Conservation (phyloP, 2,888 invertebrate genomes). For the Clistopyga incitator region DNA sequence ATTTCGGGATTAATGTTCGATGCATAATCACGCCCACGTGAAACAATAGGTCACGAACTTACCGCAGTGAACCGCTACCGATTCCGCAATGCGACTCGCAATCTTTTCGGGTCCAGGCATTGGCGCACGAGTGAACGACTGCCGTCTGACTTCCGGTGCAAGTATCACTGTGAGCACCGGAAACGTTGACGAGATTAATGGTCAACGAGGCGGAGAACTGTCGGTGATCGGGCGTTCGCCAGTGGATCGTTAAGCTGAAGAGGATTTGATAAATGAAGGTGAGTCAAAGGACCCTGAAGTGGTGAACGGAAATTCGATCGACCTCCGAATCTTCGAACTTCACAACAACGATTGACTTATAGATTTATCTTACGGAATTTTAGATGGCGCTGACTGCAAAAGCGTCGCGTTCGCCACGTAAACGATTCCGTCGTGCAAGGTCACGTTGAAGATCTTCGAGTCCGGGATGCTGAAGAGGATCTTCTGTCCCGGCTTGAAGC, state of each 20-base stretch:
- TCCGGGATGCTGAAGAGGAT: constrained; percentile 73
- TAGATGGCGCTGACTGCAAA: constrained; percentile 83
- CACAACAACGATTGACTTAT: too few species aligned
- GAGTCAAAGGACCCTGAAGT: too few species aligned
- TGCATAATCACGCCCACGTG: too few species aligned
- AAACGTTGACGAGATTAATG: constrained; percentile 80
- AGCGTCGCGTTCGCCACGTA: constrained; percentile 85
- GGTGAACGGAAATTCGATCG: too few species aligned
- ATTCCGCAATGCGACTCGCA: constrained; percentile 86
- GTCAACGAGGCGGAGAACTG: constrained; percentile 70
- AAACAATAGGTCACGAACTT: constrained; percentile 38
- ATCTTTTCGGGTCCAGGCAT: constrained; percentile 84
- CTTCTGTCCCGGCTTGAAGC: constrained; percentile 68
- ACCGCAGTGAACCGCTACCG: constrained; percentile 84
- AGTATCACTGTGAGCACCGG: constrained; percentile 75
- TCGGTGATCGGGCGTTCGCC: constrained; percentile 79
- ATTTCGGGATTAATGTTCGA: too few species aligned
- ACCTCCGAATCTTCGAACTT: too few species aligned
- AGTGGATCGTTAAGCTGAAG: constrained; percentile 83
- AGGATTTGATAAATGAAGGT: background rate
- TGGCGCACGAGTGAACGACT: constrained; percentile 85
- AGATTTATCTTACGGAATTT: constrained; percentile 81
- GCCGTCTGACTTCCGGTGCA: constrained; percentile 74
- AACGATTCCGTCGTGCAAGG: constrained; percentile 86
- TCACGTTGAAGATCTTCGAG: constrained; percentile 85